phyloP scores from a whole-genome alignment of 2,113 vertebrate genomes.

The Camelus dromedarius region DNA sequence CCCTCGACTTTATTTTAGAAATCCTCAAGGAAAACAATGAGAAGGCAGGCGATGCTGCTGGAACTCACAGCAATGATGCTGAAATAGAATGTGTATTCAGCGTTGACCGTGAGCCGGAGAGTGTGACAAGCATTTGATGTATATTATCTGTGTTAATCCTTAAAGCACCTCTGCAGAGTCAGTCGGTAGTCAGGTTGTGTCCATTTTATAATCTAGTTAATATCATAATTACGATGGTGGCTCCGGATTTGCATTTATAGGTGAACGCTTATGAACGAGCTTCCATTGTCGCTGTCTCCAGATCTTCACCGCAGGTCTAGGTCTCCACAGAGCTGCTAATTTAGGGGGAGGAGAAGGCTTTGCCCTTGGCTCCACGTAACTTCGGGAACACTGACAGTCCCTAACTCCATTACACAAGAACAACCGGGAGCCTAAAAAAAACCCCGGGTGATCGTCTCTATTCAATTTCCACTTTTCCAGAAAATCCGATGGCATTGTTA shows the following conservation, averaged over 20 bases:
- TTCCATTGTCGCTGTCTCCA: neutral
- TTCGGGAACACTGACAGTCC: neutral
- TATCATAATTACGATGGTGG: neutral
- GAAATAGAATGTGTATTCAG: neutral
- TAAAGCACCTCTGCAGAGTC: neutral
- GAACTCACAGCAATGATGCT: neutral
- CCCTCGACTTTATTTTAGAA: neutral
- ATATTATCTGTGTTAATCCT: neutral
- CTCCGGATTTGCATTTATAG: neutral
- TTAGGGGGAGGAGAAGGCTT: neutral
- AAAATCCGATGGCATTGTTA: neutral
- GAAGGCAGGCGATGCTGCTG: neutral
- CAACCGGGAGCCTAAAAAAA: neutral
- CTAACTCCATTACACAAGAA: neutral
- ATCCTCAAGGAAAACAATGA: neutral
- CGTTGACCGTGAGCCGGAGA: neutral
- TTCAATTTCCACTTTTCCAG: neutral
- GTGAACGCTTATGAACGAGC: neutral
- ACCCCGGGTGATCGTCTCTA: neutral
- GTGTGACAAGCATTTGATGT: neutral
- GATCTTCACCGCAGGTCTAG: neutral
- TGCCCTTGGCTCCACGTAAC: neutral
- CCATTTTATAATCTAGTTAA: conserved; percentile 17
- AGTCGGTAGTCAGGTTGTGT: neutral
- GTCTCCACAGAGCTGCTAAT: neutral